A percentile compares a stretch with the other conserved stretches of the same genome.
These are phyloP conservation scores for Amphiprion ocellaris DNA, from an alignment of 2,113 vertebrate species.

Conservation along the genomic window DNA sequence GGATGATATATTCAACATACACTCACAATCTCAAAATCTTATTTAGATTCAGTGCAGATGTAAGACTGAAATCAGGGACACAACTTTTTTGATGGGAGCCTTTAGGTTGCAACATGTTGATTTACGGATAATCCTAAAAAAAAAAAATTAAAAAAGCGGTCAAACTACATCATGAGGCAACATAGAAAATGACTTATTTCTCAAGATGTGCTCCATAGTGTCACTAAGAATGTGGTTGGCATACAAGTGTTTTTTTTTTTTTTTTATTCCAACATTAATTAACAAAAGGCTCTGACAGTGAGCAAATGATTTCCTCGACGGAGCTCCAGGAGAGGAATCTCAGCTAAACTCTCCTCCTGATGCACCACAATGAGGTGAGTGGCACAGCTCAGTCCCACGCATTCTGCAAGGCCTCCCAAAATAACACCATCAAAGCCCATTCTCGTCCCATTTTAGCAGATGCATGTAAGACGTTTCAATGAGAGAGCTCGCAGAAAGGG, in stretches of 20 bases:
- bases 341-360: constrained; percentile 24
- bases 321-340: constrained; percentile 16
- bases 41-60: not conserved
- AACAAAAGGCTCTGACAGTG: constrained; percentile 1
- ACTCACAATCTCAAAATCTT: constrained; percentile 3
- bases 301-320: constrained; percentile 12
- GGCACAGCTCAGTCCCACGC: constrained; percentile 54
- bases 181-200: not conserved
- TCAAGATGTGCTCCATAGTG: not conserved
- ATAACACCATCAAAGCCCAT: constrained; percentile 46
- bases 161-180: constrained; percentile 33
- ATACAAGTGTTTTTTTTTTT: not conserved
- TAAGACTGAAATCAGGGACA: not conserved
- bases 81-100: not conserved
- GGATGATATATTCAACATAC: not conserved
- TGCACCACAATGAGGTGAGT: constrained; percentile 44
- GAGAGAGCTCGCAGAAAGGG: constrained; percentile 30
- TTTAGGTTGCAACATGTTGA: not conserved
- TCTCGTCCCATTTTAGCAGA: constrained; percentile 45
- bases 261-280: not conserved
- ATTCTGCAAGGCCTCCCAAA: constrained; percentile 62
- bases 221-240: not conserved
- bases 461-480: constrained; percentile 36
- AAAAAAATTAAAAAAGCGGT: not conserved
- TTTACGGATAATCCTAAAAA: constrained; percentile 39